Base-by-base conservation (phyloP, 2,888 invertebrate species). In the Lasioglossum vierecki region DNA sequence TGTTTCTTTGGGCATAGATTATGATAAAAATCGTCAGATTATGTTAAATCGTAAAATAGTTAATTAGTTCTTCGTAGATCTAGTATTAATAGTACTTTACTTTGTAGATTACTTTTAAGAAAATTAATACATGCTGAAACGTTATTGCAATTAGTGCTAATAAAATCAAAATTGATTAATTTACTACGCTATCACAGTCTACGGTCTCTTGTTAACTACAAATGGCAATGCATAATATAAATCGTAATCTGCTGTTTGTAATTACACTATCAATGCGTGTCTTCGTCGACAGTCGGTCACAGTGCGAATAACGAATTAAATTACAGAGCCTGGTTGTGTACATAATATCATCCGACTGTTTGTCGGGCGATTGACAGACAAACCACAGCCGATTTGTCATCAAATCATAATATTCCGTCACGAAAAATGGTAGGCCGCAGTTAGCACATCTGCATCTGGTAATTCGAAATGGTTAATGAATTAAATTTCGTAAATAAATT, bases 361-460 rank as follows among this genome's bases (percentile, higher is more conserved):
- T 44, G 75, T 77, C 77, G 68, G 72, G 39, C 80, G 80, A 88
- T 70, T 72, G 85, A 76, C 73, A 68, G 79, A 71, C 71, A 75
- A 63, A 30, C 76, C 86, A 77, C 80, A 80, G 71, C 68, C 46
- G 49, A 68, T 46, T 41, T 44, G 49, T 83, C 68, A 73, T 68
- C 60, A 39, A 44, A 60, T 41, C 72, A 35, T 57, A 63, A 79
- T 11, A 30, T 57, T 53, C 80, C 74, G 39, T 46, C 53, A 46
- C 44, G 39, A 39, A 49, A 44, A n/a, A 49, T 26, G 18, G 49
- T 66, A 22, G 46, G 71, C 53, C 22, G 22, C 22, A 2, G 22
- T 53, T 53, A 53, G 22, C 22, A 22, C 22, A n/a, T 53, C 9
- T n/a, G 8, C 22, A 53, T 53, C 53, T 53, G 3, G 22, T 22